phyloP scores from a whole-genome alignment of 2,797 vertebrate species.

The Sarcoramphus papa region DNA sequence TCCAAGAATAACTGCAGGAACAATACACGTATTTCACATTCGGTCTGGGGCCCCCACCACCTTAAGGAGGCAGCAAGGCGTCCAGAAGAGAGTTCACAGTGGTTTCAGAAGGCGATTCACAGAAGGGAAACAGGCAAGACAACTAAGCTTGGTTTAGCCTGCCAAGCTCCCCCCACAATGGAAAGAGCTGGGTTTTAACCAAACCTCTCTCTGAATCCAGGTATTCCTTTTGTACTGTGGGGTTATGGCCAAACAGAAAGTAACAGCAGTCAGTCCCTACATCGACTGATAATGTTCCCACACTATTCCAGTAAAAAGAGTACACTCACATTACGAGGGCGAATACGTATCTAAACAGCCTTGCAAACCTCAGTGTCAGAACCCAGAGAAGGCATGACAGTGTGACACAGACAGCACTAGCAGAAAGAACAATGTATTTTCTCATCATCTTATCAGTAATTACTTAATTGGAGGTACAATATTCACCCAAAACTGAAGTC shows the following conservation, averaged over 20 bases:
- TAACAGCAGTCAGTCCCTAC: rapidly evolving
- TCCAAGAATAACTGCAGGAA: background rate
- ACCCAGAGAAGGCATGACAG: background rate
- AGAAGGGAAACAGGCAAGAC: background rate
- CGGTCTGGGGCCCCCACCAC: background rate
- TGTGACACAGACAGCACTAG: background rate
- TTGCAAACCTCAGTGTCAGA: background rate
- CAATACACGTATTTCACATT: rapidly evolving
- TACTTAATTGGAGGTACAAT: background rate
- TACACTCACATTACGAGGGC: rapidly evolving
- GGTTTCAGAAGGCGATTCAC: no score
- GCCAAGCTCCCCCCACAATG: background rate
- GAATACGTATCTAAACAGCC: rapidly evolving
- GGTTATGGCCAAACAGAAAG: background rate
- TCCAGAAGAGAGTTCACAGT: rapidly evolving
- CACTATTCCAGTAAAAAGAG: no score
- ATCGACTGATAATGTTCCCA: rapidly evolving
- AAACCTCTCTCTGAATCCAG: rapidly evolving
- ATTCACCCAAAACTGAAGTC: background rate
- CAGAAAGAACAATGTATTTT: background rate
- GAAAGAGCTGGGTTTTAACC: background rate
- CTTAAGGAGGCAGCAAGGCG: background rate
- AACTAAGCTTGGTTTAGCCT: background rate
- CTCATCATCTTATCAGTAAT: background rate
- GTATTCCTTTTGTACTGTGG: rapidly evolving